These are phyloP conservation scores for Chelonus insularis DNA, from an alignment of 1,140 invertebrate genomes.

Conservation along the genomic window DNA sequence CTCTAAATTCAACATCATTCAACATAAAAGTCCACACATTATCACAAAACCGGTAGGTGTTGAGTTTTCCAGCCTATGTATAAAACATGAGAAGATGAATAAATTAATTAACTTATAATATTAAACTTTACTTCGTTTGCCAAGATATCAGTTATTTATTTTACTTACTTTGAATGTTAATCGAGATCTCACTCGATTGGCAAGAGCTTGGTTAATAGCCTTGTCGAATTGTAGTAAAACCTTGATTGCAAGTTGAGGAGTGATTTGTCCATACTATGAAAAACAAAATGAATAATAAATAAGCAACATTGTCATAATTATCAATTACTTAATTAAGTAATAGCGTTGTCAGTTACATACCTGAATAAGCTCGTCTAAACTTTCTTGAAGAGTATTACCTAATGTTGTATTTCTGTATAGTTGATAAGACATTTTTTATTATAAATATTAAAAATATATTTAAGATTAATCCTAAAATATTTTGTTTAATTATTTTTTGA, in stretches of 20 bases:
- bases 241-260: slow-evolving; percentile 86
- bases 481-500: neutral
- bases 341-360: no score
- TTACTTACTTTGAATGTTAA: slow-evolving; percentile 83
- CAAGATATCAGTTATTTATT: neutral
- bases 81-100: no score
- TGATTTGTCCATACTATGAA: slow-evolving; percentile 95
- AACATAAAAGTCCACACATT: slow-evolving; percentile 99
- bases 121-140: no score
- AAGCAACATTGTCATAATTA: slow-evolving; percentile 24
- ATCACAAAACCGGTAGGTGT: slow-evolving; percentile 99
- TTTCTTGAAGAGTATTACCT: slow-evolving; percentile 95
- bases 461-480: neutral
- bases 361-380: slow-evolving; percentile 89
- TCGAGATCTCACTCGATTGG: slow-evolving; percentile 89
- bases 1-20: slow-evolving; percentile 96
- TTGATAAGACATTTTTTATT: slow-evolving; percentile 84
- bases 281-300: slow-evolving; percentile 51
- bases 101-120: no score
- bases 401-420: slow-evolving; percentile 97
- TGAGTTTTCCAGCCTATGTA: slow-evolving; percentile 87
- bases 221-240: slow-evolving; percentile 96
- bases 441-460: neutral
- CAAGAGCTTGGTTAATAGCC: slow-evolving; percentile 91
- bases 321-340: neutral